A percentile compares a stretch with the other conserved stretches of the same genome.
These are phyloP conservation scores for Mactra quadrangularis DNA, from an alignment of 1,140 invertebrate genomes.

Conservation along the genomic window DNA sequence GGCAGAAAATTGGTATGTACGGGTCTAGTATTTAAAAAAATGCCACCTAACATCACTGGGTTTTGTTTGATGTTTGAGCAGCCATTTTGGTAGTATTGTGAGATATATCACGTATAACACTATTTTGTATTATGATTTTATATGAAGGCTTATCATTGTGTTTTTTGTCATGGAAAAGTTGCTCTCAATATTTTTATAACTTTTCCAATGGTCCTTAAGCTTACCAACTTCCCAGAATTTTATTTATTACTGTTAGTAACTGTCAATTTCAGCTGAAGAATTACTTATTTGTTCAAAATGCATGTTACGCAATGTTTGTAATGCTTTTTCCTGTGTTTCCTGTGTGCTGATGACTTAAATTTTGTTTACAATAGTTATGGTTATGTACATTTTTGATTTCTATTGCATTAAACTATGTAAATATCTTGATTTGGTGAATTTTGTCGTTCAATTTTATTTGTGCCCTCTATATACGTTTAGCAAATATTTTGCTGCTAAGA, in stretches of 20 bases:
- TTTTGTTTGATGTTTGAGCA: constrained; percentile 54
- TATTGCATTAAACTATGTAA: background rate
- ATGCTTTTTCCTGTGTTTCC: background rate
- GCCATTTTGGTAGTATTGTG: constrained; percentile 65
- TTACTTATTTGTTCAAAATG: background rate
- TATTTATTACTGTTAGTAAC: background rate
- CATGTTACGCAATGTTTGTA: constrained; percentile 12
- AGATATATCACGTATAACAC: constrained; percentile 43
- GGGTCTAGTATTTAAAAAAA: constrained; percentile 2
- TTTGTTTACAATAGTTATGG: constrained; percentile 20
- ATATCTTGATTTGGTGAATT: too few species aligned
- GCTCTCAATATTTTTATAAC: constrained; percentile 20
- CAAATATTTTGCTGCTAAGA: too few species aligned
- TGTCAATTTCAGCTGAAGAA: background rate
- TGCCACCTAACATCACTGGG: constrained; percentile 22
- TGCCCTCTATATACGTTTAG: too few species aligned
- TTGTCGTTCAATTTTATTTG: too few species aligned
- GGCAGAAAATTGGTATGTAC: constrained; percentile 80
- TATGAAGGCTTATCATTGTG: background rate
- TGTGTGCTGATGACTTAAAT: background rate
- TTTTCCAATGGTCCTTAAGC: constrained; percentile 16
- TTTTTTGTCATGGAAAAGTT: background rate
- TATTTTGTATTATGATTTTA: constrained; percentile 7
- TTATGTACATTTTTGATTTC: background rate
- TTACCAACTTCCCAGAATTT: background rate